A percentile compares a stretch with the other conserved stretches of the same genome.
Conservation (phyloP, 2,797 vertebrate genomes). For the Semaprochilodus insignis region DNA sequence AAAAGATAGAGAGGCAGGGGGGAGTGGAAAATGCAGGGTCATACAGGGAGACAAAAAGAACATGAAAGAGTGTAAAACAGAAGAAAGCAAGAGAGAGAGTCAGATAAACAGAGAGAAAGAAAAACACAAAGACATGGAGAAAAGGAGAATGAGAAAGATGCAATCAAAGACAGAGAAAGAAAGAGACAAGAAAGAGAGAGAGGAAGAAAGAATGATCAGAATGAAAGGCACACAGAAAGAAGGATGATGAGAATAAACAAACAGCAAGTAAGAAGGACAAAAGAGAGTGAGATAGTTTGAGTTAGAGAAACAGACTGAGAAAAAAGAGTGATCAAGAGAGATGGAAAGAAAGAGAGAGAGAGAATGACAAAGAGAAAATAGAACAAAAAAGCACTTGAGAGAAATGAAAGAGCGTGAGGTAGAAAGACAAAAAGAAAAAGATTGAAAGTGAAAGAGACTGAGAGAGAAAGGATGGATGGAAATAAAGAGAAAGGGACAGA, state of each 20-base stretch:
- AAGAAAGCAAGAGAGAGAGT: not conserved
- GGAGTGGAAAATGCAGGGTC: not conserved
- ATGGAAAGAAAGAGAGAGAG: not conserved
- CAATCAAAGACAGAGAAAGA: not conserved
- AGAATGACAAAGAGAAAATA: not conserved
- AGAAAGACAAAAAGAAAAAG: not conserved
- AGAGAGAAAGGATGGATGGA: not conserved
- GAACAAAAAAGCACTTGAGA: too few species aligned
- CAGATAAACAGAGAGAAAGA: not conserved
- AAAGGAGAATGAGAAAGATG: too few species aligned
- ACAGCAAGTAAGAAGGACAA: not conserved
- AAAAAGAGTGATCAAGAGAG: not conserved
- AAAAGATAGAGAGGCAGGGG: not conserved
- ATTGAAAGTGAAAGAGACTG: not conserved
- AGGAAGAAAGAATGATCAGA: not conserved
- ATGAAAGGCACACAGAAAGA: not conserved
- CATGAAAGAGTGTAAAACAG: not conserved
- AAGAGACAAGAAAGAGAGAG: not conserved
- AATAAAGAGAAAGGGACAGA: not conserved
- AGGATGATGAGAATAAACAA: not conserved
- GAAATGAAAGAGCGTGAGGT: not conserved
- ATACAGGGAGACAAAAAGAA: not conserved
- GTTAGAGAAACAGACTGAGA: too few species aligned
- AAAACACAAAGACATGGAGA: not conserved
- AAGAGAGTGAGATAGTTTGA: too few species aligned